Evolutionary conservation across 2,888 invertebrate species (phyloP).

Genomic region (Galerucella nymphaeae): DNA sequence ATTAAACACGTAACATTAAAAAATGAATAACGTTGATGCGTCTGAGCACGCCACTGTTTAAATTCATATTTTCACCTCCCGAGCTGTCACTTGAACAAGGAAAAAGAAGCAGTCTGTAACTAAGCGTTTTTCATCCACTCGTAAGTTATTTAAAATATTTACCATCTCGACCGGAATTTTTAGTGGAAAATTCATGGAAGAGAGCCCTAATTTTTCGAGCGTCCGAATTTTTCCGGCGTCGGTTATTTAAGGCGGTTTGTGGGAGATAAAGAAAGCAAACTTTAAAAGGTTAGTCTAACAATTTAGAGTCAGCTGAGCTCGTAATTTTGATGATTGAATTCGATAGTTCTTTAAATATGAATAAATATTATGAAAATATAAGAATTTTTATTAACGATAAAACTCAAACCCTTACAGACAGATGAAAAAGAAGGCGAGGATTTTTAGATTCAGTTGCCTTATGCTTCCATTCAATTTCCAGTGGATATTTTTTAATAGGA

Average conservation of each 20-base stretch:
- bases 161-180: conserved; percentile 13
- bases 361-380: too few relatives aligned
- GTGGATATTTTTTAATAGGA: too few relatives aligned
- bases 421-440: too few relatives aligned
- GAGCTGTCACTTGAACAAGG: not conserved
- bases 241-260: conserved; percentile 22
- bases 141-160: conserved; percentile 30
- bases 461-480: too few relatives aligned
- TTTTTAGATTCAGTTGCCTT: too few relatives aligned
- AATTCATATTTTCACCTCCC: conserved; percentile 6
- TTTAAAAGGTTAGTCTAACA: conserved; percentile 25
- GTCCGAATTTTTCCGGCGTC: conserved; percentile 10
- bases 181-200: conserved; percentile 29
- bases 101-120: not conserved
- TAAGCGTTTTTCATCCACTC: conserved; percentile 13
- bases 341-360: conserved; percentile 25
- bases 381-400: too few relatives aligned
- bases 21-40: too few relatives aligned
- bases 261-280: conserved; percentile 24
- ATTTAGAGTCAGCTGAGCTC: conserved; percentile 28
- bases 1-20: too few relatives aligned
- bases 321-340: conserved; percentile 29
- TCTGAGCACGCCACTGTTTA: not conserved
- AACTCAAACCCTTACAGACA: too few relatives aligned
- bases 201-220: conserved; percentile 14